A percentile compares a stretch with the other conserved stretches of the same genome.
phyloP scores from a whole-genome alignment of 2,888 invertebrate species.

The Cephus sareptanus region DNA sequence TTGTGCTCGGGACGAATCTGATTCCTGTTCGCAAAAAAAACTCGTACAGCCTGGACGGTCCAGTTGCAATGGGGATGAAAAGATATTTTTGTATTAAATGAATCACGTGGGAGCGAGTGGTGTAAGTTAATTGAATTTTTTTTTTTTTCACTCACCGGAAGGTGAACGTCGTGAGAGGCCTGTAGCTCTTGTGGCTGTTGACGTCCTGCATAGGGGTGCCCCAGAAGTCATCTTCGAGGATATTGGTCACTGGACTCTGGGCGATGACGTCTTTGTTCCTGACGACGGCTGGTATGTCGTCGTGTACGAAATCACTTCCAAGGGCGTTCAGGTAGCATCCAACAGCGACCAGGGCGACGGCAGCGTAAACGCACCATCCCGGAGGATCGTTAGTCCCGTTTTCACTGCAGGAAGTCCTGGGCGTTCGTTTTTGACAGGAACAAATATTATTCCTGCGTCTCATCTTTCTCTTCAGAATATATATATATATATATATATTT shows the following conservation, averaged over 20 bases:
- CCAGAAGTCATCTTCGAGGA: slow-evolving; percentile 88
- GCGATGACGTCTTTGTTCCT: slow-evolving; percentile 85
- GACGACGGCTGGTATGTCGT: slow-evolving; percentile 86
- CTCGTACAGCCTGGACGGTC: too few relatives aligned
- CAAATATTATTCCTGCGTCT: slow-evolving; percentile 50
- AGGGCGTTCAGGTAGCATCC: slow-evolving; percentile 80
- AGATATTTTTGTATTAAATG: not conserved
- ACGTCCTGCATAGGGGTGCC: slow-evolving; percentile 88
- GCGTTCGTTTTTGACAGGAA: slow-evolving; percentile 45
- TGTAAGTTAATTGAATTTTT: not conserved
- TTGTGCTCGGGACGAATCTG: not conserved
- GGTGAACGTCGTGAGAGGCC: slow-evolving; percentile 84
- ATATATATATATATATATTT: slow-evolving; percentile 30
- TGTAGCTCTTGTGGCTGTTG: slow-evolving; percentile 87
- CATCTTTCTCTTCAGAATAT: slow-evolving; percentile 39
- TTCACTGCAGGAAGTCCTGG: slow-evolving; percentile 54
- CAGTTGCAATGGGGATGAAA: not conserved
- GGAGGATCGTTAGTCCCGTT: slow-evolving; percentile 58
- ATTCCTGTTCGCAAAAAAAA: not conserved
- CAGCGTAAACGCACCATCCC: slow-evolving; percentile 73
- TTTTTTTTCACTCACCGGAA: slow-evolving; percentile 77
- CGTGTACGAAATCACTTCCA: slow-evolving; percentile 87
- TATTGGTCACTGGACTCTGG: slow-evolving; percentile 71
- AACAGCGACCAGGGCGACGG: slow-evolving; percentile 76
- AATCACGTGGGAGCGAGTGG: not conserved